Percentiles rank a stretch among this genome's conserved stretches.
Evolutionary conservation across 2,797 vertebrate species (phyloP).

Genomic region (Loriculus beryllinus): DNA sequence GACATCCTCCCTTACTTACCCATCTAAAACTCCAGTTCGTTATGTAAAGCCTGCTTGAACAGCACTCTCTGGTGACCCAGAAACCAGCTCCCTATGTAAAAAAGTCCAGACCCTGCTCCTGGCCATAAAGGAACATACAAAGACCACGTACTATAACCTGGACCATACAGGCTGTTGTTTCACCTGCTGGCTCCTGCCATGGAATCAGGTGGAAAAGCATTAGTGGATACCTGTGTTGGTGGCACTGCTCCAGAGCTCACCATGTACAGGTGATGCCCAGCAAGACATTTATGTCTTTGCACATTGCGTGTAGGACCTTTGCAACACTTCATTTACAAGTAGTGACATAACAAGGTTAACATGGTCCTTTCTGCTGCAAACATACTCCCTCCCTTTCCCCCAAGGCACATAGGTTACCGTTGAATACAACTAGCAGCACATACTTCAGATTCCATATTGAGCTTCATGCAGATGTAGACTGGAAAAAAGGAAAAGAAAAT

Average conservation of each 20-base stretch:
- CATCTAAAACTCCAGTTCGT: too few relatives aligned
- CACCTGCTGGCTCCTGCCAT: neutral
- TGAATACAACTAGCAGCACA: neutral
- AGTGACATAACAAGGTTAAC: neutral
- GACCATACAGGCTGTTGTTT: neutral
- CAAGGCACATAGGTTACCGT: neutral
- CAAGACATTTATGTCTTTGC: neutral
- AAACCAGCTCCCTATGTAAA: too few relatives aligned
- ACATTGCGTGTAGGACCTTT: neutral
- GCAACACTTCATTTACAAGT: neutral
- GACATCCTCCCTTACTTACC: neutral
- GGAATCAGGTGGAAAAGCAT: neutral
- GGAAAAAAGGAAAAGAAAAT: neutral
- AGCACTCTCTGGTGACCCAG: too few relatives aligned
- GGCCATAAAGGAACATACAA: neutral
- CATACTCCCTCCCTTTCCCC: neutral
- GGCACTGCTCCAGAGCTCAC: neutral
- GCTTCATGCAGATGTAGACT: neutral
- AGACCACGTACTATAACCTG: neutral
- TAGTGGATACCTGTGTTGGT: neutral
- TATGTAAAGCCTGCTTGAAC: too few relatives aligned
- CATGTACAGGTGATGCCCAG: neutral
- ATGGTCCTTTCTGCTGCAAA: slow-evolving; percentile 14
- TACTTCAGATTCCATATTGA: neutral
- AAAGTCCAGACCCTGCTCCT: neutral